phyloP scores from a whole-genome alignment of 2,113 vertebrate species.

The Turdus rufiventris region DNA sequence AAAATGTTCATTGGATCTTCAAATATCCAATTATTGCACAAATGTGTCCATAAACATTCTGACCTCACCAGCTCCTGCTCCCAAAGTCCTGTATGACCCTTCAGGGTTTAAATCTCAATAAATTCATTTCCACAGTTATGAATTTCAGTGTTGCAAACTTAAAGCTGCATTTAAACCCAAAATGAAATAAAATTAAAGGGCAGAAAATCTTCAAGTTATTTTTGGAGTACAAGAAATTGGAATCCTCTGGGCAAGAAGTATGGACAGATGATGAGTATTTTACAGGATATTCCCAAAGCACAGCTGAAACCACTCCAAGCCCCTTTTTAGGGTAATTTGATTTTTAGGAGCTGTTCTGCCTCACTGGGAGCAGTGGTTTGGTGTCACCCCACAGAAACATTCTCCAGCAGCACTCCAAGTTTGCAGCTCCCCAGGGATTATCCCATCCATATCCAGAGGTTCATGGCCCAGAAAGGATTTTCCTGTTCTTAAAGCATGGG shows the following conservation, averaged over 20 bases:
- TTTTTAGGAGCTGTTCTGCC: neutral
- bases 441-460: neutral
- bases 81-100: neutral
- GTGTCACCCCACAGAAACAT: neutral
- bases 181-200: neutral
- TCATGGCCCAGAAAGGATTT: neutral
- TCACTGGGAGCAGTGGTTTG: neutral
- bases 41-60: neutral
- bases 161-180: neutral
- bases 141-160: neutral
- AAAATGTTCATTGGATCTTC: neutral
- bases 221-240: neutral
- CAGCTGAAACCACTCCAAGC: neutral
- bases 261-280: neutral
- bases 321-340: neutral
- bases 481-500: neutral
- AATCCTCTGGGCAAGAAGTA: neutral
- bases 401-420: neutral
- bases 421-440: neutral
- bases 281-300: neutral
- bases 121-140: neutral
- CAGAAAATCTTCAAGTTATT: rapidly evolving
- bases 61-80: neutral
- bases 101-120: neutral
- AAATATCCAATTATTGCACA: neutral